Conservation (phyloP, 2,888 invertebrate species). For the Chrysomela aeneicollis region DNA sequence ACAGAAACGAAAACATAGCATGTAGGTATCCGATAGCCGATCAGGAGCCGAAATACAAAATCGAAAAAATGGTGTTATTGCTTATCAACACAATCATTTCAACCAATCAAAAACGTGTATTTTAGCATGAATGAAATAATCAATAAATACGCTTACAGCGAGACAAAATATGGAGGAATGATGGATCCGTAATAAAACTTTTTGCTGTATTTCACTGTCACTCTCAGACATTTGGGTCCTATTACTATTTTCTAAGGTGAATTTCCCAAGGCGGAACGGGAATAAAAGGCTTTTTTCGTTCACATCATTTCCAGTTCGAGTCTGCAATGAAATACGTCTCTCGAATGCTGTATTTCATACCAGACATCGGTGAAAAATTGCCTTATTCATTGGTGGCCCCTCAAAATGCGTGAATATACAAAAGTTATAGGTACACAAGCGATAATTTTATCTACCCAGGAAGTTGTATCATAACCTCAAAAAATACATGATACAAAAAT, state of each 20-base stretch:
- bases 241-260: not conserved
- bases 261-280: not conserved
- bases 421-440: not conserved
- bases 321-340: conserved; percentile 12
- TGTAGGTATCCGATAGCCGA: too few relatives aligned
- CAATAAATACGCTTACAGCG: too few relatives aligned
- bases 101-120: too few relatives aligned
- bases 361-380: conserved; percentile 16
- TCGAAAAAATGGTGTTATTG: too few relatives aligned
- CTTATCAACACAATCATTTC: too few relatives aligned
- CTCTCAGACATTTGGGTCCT: too few relatives aligned
- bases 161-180: too few relatives aligned
- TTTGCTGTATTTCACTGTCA: too few relatives aligned
- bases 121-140: too few relatives aligned
- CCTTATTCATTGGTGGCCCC: not conserved
- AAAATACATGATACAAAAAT: conserved; percentile 72
- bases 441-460: not conserved
- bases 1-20: too few relatives aligned
- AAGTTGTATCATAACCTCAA: conserved; percentile 89
- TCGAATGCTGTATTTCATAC: conserved; percentile 1
- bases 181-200: too few relatives aligned
- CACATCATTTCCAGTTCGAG: not conserved
- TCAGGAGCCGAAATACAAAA: too few relatives aligned
- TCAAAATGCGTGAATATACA: not conserved
- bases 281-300: not conserved